phyloP scores from a whole-genome alignment of 2,113 vertebrate genomes.

The Hyperoodon ampullatus region DNA sequence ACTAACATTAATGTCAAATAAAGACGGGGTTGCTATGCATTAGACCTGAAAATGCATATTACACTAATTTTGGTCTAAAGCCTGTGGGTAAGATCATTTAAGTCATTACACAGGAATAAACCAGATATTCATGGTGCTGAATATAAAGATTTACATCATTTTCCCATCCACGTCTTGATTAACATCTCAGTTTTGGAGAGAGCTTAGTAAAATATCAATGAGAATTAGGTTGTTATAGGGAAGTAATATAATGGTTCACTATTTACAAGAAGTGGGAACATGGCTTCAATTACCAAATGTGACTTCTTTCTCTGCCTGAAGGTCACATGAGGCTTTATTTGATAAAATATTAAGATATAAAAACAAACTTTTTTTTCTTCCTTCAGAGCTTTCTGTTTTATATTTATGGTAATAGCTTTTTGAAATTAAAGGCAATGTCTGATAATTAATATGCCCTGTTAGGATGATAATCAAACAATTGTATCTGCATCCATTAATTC shows the following conservation, averaged over 20 bases:
- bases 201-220: conserved; percentile 75
- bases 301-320: conserved; percentile 18
- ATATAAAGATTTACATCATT: conserved; percentile 48
- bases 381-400: background rate
- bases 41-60: conserved; percentile 74
- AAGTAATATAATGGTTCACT: conserved; percentile 71
- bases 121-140: conserved; percentile 37
- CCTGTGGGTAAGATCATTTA: conserved; percentile 51
- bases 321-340: background rate
- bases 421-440: background rate
- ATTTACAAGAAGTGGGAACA: conserved; percentile 78
- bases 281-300: conserved; percentile 64
- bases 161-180: conserved; percentile 62
- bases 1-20: conserved; percentile 59
- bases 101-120: conserved; percentile 76
- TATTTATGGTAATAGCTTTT: background rate
- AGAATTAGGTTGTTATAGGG: conserved; percentile 72
- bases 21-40: conserved; percentile 50
- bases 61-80: conserved; percentile 70
- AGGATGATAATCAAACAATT: background rate
- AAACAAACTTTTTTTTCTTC: background rate
- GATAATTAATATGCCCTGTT: background rate
- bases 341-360: background rate
- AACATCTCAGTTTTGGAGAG: conserved; percentile 21
- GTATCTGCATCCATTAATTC: background rate